These are phyloP conservation scores for Ommatoiulus sabulosus DNA, from an alignment of 2,888 invertebrate genomes.

Conservation along the genomic window DNA sequence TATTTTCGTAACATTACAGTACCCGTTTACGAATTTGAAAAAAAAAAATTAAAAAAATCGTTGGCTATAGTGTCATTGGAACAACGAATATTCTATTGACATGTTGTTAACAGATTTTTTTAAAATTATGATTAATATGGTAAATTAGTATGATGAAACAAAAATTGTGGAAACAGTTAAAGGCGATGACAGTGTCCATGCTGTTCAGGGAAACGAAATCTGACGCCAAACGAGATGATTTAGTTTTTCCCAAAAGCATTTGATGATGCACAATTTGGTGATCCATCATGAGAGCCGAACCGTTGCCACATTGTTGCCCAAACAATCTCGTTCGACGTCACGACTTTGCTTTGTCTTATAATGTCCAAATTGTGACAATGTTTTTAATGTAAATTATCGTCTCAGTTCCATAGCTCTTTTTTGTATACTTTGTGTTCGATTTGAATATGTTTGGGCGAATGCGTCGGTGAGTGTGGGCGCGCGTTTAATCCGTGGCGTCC, in stretches of 20 bases:
- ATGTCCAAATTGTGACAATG: not conserved
- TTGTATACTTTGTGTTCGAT: not conserved
- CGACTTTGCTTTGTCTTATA: not conserved
- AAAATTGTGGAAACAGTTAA: too few relatives aligned
- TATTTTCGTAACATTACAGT: too few relatives aligned
- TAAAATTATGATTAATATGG: too few relatives aligned
- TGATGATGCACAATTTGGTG: not conserved
- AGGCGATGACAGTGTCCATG: not conserved
- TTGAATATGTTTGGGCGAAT: not conserved
- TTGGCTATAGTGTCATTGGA: too few relatives aligned
- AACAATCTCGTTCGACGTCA: not conserved
- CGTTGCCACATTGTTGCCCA: not conserved
- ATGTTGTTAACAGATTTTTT: too few relatives aligned
- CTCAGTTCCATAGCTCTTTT: not conserved
- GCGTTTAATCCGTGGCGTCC: not conserved
- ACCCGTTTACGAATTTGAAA: too few relatives aligned
- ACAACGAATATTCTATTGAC: too few relatives aligned
- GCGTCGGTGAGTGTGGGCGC: not conserved
- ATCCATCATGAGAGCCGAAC: not conserved
- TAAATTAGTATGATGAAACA: too few relatives aligned
- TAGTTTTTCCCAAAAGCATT: not conserved
- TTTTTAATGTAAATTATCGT: slow-evolving; percentile 10
- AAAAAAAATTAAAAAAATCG: too few relatives aligned
- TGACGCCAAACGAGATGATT: not conserved
- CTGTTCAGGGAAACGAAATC: not conserved